These are phyloP conservation scores for Bicyclus anynana DNA, from an alignment of 1,140 invertebrate species.

Conservation along the genomic window DNA sequence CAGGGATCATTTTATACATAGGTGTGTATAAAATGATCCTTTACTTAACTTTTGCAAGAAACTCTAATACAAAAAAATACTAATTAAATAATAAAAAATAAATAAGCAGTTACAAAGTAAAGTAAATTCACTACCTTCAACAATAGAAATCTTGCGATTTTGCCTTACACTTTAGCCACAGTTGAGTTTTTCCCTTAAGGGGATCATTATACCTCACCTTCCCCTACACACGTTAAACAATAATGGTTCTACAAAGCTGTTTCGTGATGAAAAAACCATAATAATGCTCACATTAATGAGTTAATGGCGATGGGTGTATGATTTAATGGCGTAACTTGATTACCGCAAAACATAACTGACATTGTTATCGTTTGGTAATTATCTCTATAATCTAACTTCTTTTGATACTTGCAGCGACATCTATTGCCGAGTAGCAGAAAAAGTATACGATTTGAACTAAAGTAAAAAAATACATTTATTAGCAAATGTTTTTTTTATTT, in stretches of 20 bases:
- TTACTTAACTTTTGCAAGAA: no score
- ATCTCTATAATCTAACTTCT: neutral
- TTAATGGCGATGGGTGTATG: slow-evolving; percentile 5
- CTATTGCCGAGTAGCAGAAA: slow-evolving; percentile 3
- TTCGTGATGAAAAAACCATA: slow-evolving; percentile 1
- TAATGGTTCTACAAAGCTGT: slow-evolving; percentile 7
- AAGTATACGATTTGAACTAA: neutral
- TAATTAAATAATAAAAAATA: no score
- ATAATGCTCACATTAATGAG: slow-evolving; percentile 3
- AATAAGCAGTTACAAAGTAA: no score
- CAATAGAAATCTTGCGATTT: no score
- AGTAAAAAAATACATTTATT: neutral
- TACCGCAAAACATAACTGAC: neutral
- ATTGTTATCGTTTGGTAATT: neutral
- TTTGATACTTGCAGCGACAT: slow-evolving; percentile 1
- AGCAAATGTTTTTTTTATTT: no score
- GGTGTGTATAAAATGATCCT: no score
- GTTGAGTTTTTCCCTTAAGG: no score
- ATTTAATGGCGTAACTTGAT: neutral
- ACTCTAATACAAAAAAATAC: no score
- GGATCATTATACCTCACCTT: no score
- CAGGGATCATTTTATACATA: no score
- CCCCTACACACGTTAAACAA: slow-evolving; percentile 11
- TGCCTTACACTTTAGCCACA: no score
- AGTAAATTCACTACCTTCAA: no score